Base-by-base conservation (phyloP, 2,888 invertebrate species). In the Drosophila pseudotakahashii region DNA sequence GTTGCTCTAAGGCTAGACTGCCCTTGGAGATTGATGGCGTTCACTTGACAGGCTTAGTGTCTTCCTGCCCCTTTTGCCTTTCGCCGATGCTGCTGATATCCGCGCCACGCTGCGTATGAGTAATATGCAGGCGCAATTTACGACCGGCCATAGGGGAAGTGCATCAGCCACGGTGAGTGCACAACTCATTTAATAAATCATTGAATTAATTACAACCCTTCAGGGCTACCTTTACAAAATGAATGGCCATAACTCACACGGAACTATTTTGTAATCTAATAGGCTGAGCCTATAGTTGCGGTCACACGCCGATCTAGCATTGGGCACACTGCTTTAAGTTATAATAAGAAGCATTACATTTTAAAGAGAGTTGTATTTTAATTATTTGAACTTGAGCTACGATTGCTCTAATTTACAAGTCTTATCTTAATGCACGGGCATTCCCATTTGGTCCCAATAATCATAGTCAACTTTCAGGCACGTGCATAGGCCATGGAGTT, bases 181-280 rank as follows among this genome's bases (percentile, higher is more conserved):
- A 71, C 67, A 77, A 10, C 23, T 79, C 83, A 79, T 85, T 81
- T 75, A 85, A 81, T 81, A 81, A 85, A 85, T 81, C 86, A 81
- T 84, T 83, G 78, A 73, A 83, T 83, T 81, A 80, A 81, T 80
- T 80, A 78, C 53, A 59, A 50, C 52, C 61, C 48, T 53, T 23
- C 42, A 23, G 11, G 32, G 39, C 30, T 45, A 44, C 59, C 23
- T 39, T 39, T 11, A 19, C 39, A 16, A 16, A 44, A n/a, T 11
- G 34, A 11, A 34, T 30, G 30, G 30, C 7, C 30, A 30, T 30
- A 30, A 30, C 23, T 13, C 10, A n/a, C n/a, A 14, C 2, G 3
- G 0, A 45, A 10, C 45, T 10, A 45, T 45, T 45, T 45, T 1
- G n/a, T 9, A n/a, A 26, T 26, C 26, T 26, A 26, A 26, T 39